phyloP scores from a whole-genome alignment of 2,888 invertebrate species.

The Agrotis segetum region DNA sequence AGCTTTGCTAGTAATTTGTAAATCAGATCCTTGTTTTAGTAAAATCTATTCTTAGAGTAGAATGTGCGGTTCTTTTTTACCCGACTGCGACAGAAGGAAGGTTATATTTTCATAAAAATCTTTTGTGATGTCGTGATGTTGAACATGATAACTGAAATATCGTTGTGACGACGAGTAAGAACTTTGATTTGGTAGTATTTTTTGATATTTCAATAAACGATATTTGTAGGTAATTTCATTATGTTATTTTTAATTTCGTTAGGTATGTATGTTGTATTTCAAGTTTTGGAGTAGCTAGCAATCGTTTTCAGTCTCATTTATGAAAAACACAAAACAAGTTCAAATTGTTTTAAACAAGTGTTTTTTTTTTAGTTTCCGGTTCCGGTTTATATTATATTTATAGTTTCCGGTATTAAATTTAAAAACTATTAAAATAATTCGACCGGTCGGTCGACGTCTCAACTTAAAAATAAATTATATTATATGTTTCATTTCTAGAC shows the following conservation, averaged over 20 bases:
- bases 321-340: too few relatives aligned
- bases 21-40: slow-evolving; percentile 39
- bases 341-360: too few relatives aligned
- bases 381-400: too few relatives aligned
- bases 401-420: too few relatives aligned
- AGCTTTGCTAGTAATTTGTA: slow-evolving; percentile 34
- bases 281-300: neutral
- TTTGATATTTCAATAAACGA: neutral
- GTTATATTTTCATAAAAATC: neutral
- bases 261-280: neutral
- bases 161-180: neutral
- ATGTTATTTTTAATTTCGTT: neutral
- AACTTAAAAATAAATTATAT: too few relatives aligned
- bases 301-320: slow-evolving; percentile 4
- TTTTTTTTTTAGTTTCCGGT: too few relatives aligned
- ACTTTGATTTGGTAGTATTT: neutral
- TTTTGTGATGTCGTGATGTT: slow-evolving; percentile 1
- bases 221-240: neutral
- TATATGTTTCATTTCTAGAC: too few relatives aligned
- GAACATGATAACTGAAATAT: neutral
- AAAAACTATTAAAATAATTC: too few relatives aligned
- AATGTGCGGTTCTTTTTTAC: neutral
- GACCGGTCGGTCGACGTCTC: too few relatives aligned
- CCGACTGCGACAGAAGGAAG: too few relatives aligned
- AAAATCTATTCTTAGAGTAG: slow-evolving; percentile 20